Conservation (phyloP, 2,113 vertebrate genomes). For the Elephantulus edwardii region DNA sequence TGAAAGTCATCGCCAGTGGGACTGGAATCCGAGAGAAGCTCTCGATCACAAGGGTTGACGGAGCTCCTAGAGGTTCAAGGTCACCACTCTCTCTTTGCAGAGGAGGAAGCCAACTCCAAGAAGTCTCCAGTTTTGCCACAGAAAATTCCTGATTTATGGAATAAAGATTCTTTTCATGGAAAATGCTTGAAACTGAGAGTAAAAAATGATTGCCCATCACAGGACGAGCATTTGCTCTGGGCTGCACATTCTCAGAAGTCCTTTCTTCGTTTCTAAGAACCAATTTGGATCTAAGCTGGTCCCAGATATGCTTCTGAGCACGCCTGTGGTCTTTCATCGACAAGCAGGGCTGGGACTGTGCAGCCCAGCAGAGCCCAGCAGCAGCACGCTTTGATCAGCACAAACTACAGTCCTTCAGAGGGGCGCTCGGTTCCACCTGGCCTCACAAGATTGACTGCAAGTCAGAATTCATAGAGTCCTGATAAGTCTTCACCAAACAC, state of each 20-base stretch:
- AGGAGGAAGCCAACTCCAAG: fast-evolving
- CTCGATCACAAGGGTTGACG: fast-evolving
- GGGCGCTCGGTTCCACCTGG: too few relatives aligned
- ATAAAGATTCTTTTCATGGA: background rate
- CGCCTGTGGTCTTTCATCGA: too few relatives aligned
- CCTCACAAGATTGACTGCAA: too few relatives aligned
- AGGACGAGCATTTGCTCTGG: too few relatives aligned
- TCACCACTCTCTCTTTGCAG: fast-evolving
- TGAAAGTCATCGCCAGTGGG: fast-evolving
- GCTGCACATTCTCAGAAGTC: background rate
- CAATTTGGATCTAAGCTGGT: too few relatives aligned
- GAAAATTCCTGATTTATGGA: background rate
- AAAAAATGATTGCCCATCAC: background rate
- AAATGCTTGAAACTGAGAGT: background rate
- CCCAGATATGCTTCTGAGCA: too few relatives aligned
- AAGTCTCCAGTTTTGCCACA: background rate
- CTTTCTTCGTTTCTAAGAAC: background rate
- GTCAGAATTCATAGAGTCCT: too few relatives aligned
- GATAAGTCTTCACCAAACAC: too few relatives aligned
- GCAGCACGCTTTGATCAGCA: too few relatives aligned
- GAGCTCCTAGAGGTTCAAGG: background rate
- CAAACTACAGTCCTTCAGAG: too few relatives aligned
- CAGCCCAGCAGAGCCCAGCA: too few relatives aligned
- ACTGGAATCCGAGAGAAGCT: background rate
- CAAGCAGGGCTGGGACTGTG: too few relatives aligned